Evolutionary conservation across 2,797 vertebrate species (phyloP).

Genomic region (Ctenochaetus hawaiiensis): DNA sequence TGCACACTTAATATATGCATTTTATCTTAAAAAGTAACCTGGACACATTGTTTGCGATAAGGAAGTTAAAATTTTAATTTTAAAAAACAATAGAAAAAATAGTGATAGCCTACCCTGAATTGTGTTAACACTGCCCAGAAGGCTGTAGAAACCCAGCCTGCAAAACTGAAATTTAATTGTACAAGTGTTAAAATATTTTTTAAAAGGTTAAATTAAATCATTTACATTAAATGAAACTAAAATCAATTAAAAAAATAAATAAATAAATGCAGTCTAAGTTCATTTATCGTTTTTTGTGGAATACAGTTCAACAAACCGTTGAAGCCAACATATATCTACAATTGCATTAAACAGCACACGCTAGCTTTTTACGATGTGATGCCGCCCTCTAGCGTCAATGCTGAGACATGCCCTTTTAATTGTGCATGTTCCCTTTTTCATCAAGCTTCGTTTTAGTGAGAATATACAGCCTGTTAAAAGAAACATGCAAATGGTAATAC

Average conservation of each 20-base stretch:
- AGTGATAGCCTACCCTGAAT: not conserved
- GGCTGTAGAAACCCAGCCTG: not conserved
- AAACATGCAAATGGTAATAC: not conserved
- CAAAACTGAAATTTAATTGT: not conserved
- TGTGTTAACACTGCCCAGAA: not conserved
- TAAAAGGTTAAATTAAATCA: conserved; percentile 24
- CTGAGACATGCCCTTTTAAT: not conserved
- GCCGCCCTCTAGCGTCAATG: conserved; percentile 65
- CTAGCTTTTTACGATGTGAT: conserved; percentile 26
- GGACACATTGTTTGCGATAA: too few species aligned
- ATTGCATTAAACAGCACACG: not conserved
- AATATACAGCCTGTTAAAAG: not conserved
- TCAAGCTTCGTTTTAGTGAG: not conserved
- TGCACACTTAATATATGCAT: too few species aligned
- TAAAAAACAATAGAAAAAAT: not conserved
- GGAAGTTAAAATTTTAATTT: too few species aligned
- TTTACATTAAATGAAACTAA: conserved; percentile 11
- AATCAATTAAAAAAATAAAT: conserved; percentile 2
- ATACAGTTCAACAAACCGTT: not conserved
- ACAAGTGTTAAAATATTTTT: conserved; percentile 23
- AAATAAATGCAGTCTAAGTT: not conserved
- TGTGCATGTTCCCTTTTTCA: not conserved
- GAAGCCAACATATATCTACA: conserved; percentile 11
- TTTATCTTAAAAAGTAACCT: too few species aligned
- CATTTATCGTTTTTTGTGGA: not conserved